A percentile compares a stretch with the other conserved stretches of the same genome.
phyloP scores from a whole-genome alignment of 2,113 vertebrate species.

The Gavia stellata region DNA sequence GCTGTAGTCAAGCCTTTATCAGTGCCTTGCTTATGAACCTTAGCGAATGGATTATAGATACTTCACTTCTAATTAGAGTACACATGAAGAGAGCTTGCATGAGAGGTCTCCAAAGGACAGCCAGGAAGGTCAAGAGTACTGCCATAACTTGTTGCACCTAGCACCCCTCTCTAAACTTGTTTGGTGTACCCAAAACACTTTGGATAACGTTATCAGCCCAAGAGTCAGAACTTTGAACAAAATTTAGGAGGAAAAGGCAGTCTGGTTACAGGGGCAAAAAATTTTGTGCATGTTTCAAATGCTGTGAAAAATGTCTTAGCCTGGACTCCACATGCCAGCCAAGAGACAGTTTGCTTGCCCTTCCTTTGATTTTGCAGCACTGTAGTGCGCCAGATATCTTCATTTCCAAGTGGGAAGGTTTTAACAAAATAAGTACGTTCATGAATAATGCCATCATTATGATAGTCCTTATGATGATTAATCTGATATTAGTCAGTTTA shows the following conservation, averaged over 20 bases:
- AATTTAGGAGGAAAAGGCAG: background rate
- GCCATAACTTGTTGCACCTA: background rate
- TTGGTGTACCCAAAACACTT: background rate
- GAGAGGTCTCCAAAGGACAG: background rate
- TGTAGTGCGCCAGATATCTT: background rate
- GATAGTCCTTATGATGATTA: background rate
- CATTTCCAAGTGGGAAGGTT: background rate
- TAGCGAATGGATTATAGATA: background rate
- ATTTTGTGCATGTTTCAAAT: background rate
- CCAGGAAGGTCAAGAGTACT: background rate
- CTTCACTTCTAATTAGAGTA: background rate
- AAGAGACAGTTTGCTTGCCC: background rate
- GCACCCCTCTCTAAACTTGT: background rate
- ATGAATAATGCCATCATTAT: slow-evolving; percentile 6
- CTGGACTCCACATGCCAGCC: too few species aligned
- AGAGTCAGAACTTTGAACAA: background rate
- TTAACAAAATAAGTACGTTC: background rate
- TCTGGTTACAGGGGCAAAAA: background rate
- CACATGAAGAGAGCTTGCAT: background rate
- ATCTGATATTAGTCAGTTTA: slow-evolving; percentile 10
- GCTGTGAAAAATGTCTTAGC: background rate
- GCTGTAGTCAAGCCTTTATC: background rate
- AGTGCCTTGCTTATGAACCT: background rate
- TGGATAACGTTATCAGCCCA: background rate
- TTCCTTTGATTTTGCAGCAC: background rate